A percentile compares a stretch with the other conserved stretches of the same genome.
These are phyloP conservation scores for Platycheirus albimanus DNA, from an alignment of 2,888 invertebrate genomes.

Conservation along the genomic window DNA sequence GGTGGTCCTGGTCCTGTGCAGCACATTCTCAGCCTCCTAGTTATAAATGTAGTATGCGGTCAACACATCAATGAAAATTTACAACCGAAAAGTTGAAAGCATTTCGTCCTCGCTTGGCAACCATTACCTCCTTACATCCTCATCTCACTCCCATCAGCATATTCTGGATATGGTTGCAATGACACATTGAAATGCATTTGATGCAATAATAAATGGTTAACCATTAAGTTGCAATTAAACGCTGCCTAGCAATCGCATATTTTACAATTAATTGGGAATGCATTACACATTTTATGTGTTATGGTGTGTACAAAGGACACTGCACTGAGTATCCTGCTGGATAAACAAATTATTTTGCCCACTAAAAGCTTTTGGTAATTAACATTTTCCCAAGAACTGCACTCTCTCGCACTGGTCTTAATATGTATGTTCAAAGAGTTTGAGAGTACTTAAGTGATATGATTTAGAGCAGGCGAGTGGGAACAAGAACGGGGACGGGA, in stretches of 20 bases:
- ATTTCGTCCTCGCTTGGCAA: conserved; percentile 31
- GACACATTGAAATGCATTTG: conserved; percentile 70
- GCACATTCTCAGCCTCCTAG: background rate
- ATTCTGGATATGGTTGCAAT: no score
- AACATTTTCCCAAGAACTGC: conserved; percentile 46
- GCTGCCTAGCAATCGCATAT: conserved; percentile 67
- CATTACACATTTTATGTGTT: conserved; percentile 50
- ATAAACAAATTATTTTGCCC: conserved; percentile 69
- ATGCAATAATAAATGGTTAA: conserved; percentile 73
- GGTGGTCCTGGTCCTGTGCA: background rate
- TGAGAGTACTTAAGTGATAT: background rate
- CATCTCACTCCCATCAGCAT: background rate
- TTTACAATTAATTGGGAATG: conserved; percentile 71
- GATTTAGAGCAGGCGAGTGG: conserved; percentile 26
- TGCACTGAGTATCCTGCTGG: conserved; percentile 42
- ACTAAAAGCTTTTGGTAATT: conserved; percentile 74
- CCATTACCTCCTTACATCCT: conserved; percentile 6
- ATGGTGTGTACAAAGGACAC: background rate
- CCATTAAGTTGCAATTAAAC: conserved; percentile 74
- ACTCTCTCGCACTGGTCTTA: background rate
- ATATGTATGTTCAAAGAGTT: background rate
- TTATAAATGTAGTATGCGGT: conserved; percentile 2
- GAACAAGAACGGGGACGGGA: no score
- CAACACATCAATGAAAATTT: conserved; percentile 55
- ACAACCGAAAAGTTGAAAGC: conserved; percentile 68